These are phyloP conservation scores for Neoscelio sp. DNA, from an alignment of 2,888 invertebrate species.

Conservation along the genomic window DNA sequence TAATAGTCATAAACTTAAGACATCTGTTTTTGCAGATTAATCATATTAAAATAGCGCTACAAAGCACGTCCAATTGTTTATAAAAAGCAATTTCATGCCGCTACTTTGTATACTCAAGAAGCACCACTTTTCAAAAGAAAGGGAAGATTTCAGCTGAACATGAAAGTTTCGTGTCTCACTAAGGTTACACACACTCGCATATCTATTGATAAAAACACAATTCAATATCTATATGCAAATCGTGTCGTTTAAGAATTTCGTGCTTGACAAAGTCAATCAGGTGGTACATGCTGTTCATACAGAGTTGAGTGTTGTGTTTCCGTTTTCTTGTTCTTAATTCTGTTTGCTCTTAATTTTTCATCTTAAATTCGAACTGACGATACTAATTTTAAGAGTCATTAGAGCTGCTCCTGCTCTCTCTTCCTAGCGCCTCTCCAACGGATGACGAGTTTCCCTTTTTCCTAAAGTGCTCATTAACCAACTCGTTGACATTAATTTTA, in stretches of 20 bases:
- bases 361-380: not conserved
- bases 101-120: slow-evolving; percentile 35
- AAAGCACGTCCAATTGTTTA: slow-evolving; percentile 15
- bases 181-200: slow-evolving; percentile 10
- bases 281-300: slow-evolving; percentile 46
- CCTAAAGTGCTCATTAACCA: slow-evolving; percentile 11
- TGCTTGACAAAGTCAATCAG: slow-evolving; percentile 51
- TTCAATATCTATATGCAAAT: slow-evolving; percentile 24
- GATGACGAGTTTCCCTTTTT: slow-evolving; percentile 70
- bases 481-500: not conserved
- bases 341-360: slow-evolving; percentile 4
- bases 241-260: slow-evolving; percentile 35
- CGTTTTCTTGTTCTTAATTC: slow-evolving; percentile 4
- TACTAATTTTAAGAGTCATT: not conserved
- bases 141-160: slow-evolving; percentile 8
- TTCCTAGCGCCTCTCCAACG: slow-evolving; percentile 77
- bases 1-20: too few relatives aligned
- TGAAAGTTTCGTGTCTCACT: slow-evolving; percentile 26
- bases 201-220: slow-evolving; percentile 15
- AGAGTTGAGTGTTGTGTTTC: slow-evolving; percentile 10
- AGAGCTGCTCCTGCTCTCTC: slow-evolving; percentile 11
- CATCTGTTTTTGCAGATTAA: slow-evolving; percentile 1
- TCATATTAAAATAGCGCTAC: slow-evolving; percentile 17
- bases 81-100: slow-evolving; percentile 44
- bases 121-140: not conserved